phyloP scores from a whole-genome alignment of 2,113 vertebrate genomes.

The Thamnaconus septentrionalis region DNA sequence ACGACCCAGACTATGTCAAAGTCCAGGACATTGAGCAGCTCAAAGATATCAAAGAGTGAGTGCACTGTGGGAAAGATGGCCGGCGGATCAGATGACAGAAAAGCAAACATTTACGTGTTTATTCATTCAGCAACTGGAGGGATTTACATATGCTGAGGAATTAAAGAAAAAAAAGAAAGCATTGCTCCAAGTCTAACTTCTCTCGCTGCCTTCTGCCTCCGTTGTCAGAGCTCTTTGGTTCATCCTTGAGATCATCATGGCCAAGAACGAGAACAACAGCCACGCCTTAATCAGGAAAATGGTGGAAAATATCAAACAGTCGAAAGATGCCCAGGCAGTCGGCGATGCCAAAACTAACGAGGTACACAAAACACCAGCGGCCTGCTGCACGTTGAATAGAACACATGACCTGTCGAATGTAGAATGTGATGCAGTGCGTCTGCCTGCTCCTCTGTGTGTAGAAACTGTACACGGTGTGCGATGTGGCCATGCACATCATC shows the following conservation, averaged over 20 bases:
- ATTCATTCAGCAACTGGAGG: too few species aligned
- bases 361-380: conserved; percentile 65
- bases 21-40: conserved; percentile 98
- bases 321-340: conserved; percentile 93
- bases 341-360: conserved; percentile 95
- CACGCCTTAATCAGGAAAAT: conserved; percentile 99
- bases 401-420: background rate
- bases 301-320: conserved; percentile 99
- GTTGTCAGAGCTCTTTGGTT: conserved; percentile 92
- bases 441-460: conserved; percentile 47
- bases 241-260: conserved; percentile 96
- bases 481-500: conserved; percentile 98
- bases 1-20: conserved; percentile 98
- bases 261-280: conserved; percentile 99
- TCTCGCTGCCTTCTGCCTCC: conserved; percentile 1
- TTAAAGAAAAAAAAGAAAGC: too few species aligned
- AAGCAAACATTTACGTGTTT: too few species aligned
- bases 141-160: too few species aligned
- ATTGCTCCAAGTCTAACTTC: too few species aligned
- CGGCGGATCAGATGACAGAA: too few species aligned
- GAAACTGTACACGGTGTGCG: conserved; percentile 98
- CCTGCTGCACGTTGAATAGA: too few species aligned
- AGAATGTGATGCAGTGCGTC: background rate
- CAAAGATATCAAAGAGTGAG: conserved; percentile 99
- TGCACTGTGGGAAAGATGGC: background rate